Percentiles rank a stretch among this genome's conserved stretches.
These are phyloP conservation scores for Eubucco bourcierii DNA, from an alignment of 2,113 vertebrate genomes.

Conservation along the genomic window DNA sequence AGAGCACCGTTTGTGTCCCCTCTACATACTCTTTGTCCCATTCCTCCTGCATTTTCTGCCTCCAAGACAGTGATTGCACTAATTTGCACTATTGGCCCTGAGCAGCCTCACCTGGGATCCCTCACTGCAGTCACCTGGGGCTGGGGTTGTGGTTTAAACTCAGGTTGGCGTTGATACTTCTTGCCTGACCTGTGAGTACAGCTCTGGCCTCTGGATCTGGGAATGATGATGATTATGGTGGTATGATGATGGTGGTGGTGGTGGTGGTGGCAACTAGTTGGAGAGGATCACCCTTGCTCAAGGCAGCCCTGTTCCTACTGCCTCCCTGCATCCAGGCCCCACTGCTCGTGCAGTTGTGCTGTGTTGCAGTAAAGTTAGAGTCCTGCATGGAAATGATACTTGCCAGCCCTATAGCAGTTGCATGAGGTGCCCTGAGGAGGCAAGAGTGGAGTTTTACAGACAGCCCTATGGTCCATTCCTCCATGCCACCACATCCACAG, in stretches of 20 bases:
- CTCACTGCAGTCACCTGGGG: background rate
- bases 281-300: background rate
- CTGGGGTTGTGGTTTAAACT: background rate
- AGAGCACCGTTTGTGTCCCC: background rate
- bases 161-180: background rate
- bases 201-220: fast-evolving
- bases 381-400: background rate
- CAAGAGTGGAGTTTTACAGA: background rate
- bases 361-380: background rate
- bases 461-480: background rate
- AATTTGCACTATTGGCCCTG: background rate
- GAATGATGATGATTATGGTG: too few relatives aligned
- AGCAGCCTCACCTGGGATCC: background rate
- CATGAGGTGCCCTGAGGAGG: fast-evolving
- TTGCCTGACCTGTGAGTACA: background rate
- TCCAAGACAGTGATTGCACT: background rate
- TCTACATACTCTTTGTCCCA: background rate
- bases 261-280: background rate
- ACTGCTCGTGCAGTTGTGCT: fast-evolving
- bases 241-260: too few relatives aligned
- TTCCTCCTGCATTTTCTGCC: background rate
- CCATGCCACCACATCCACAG: too few relatives aligned
- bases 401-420: background rate
- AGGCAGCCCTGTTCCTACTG: background rate
- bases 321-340: fast-evolving